These are phyloP conservation scores for Callimorpha dominula DNA, from an alignment of 2,888 invertebrate species.

Conservation along the genomic window DNA sequence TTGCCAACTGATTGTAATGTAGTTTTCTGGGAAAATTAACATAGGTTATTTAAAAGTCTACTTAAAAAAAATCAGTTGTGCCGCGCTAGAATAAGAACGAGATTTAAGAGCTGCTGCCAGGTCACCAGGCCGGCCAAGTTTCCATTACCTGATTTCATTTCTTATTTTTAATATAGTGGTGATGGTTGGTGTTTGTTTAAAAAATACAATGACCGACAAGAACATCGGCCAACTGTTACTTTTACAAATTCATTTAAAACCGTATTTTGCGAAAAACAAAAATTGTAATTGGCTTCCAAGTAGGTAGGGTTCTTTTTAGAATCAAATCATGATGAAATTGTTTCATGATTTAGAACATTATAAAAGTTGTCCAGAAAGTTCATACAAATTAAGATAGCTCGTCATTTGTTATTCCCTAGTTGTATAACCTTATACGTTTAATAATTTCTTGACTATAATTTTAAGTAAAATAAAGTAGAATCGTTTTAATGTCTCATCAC, in stretches of 20 bases:
- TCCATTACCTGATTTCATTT: slow-evolving; percentile 43
- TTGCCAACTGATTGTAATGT: neutral
- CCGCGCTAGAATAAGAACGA: neutral
- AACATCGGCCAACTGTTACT: neutral
- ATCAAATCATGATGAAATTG: neutral
- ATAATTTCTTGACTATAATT: too few species aligned
- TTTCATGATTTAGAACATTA: neutral
- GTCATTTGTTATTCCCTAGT: too few species aligned
- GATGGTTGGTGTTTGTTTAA: neutral
- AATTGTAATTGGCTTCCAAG: neutral
- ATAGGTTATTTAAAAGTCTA: neutral
- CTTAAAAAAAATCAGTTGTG: neutral
- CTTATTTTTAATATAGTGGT: slow-evolving; percentile 13
- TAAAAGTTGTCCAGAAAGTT: too few species aligned
- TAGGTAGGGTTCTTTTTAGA: neutral
- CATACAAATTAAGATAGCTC: too few species aligned
- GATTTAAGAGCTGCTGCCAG: slow-evolving; percentile 8
- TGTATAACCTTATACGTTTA: too few species aligned
- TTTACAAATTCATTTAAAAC: neutral
- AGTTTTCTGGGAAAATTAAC: neutral
- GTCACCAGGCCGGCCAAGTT: slow-evolving; percentile 29
- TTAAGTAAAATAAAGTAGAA: too few species aligned
- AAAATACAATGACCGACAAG: slow-evolving; percentile 3
- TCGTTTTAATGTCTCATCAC: too few species aligned
- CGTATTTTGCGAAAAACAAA: neutral